Percentiles rank a stretch among this genome's conserved stretches.
Evolutionary conservation across 2,797 vertebrate species (phyloP).

Genomic region (Tenualosa thibaudeaui): DNA sequence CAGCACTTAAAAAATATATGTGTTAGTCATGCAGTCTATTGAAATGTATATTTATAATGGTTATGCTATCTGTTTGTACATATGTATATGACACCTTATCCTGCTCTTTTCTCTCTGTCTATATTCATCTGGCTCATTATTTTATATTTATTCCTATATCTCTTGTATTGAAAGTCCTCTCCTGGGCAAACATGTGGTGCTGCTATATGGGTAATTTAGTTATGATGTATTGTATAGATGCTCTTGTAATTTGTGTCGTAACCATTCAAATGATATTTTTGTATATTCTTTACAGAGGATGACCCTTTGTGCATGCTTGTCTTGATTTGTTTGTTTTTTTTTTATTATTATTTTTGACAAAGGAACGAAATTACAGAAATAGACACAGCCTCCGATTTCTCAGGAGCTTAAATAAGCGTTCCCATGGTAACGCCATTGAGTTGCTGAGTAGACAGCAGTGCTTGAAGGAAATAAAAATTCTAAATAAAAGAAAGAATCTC

Average conservation of each 20-base stretch:
- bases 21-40: background rate
- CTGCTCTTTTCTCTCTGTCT: background rate
- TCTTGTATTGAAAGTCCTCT: background rate
- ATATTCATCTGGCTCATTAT: background rate
- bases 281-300: slow-evolving; percentile 6
- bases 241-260: background rate
- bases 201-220: background rate
- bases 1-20: background rate
- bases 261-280: slow-evolving; percentile 20
- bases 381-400: slow-evolving; percentile 20
- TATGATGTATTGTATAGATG: slow-evolving; percentile 9
- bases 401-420: slow-evolving; percentile 41
- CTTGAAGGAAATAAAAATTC: background rate
- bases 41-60: background rate
- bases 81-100: background rate
- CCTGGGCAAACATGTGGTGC: background rate
- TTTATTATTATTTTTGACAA: background rate
- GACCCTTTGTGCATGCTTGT: background rate
- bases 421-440: slow-evolving; percentile 46
- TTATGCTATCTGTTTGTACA: background rate
- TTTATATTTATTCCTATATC: background rate
- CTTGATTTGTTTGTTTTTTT: background rate
- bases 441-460: slow-evolving; percentile 21
- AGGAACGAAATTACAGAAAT: slow-evolving; percentile 9
- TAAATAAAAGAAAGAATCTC: background rate